Evolutionary conservation across 2,888 invertebrate genomes (phyloP).

Genomic region (Oxytorus armatus): DNA sequence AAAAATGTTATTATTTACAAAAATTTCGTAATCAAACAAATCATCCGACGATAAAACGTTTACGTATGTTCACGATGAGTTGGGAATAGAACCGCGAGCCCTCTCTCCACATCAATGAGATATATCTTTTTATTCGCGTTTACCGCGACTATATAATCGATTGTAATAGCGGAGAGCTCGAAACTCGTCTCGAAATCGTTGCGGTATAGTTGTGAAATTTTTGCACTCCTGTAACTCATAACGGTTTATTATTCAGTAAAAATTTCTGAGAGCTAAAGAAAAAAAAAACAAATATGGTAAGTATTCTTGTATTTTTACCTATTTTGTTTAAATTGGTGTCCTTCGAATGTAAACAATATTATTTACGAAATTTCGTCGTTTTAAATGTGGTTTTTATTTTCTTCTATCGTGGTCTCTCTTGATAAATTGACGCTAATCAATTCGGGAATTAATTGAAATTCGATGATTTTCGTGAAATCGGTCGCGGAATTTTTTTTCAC

Average conservation of each 20-base stretch:
- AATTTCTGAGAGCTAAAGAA: slow-evolving; percentile 41
- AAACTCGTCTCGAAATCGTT: slow-evolving; percentile 22
- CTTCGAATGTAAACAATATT: too few species aligned
- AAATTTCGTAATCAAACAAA: too few species aligned
- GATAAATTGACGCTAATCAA: too few species aligned
- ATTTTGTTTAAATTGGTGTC: not conserved
- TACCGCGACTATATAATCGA: slow-evolving; percentile 51
- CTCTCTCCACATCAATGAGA: not conserved
- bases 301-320: not conserved
- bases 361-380: too few species aligned
- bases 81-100: slow-evolving; percentile 12
- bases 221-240: not conserved
- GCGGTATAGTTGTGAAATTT: slow-evolving; percentile 11
- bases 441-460: too few species aligned
- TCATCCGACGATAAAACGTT: too few species aligned
- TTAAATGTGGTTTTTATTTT: too few species aligned
- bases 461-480: too few species aligned
- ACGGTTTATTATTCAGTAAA: slow-evolving; percentile 34
- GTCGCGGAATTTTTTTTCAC: too few species aligned
- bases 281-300: slow-evolving; percentile 39
- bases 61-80: not conserved
- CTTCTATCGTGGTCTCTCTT: too few species aligned
- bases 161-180: slow-evolving; percentile 22
- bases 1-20: too few species aligned
- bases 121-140: not conserved